A percentile compares a stretch with the other conserved stretches of the same genome.
Evolutionary conservation across 2,113 vertebrate species (phyloP).

Genomic region (Panurus biarmicus): DNA sequence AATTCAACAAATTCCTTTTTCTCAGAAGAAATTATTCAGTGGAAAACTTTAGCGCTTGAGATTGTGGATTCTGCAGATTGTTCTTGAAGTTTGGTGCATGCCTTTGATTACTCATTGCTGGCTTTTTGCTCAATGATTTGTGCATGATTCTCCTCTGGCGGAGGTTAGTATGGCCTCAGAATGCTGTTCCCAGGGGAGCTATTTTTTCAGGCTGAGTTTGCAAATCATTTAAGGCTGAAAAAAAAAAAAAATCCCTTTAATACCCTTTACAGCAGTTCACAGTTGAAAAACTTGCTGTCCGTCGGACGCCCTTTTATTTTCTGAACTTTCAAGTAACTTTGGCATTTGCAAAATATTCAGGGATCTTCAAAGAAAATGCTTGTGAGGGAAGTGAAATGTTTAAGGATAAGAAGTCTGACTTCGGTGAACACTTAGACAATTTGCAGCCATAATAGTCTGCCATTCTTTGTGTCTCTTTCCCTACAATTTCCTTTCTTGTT

Average conservation of each 20-base stretch:
- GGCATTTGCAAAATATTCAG: background rate
- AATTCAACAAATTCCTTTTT: conserved; percentile 54
- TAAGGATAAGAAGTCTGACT: conserved; percentile 2
- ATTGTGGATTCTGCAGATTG: conserved; percentile 45
- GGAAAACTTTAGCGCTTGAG: conserved; percentile 33
- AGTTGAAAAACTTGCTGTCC: conserved; percentile 26
- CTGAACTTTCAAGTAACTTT: conserved; percentile 17
- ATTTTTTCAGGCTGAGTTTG: conserved; percentile 38
- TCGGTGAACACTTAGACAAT: background rate
- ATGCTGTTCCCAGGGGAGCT: background rate
- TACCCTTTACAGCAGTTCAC: background rate
- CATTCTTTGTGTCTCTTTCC: background rate
- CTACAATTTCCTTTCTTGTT: background rate
- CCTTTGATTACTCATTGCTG: conserved; percentile 57
- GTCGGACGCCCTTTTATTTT: conserved; percentile 7
- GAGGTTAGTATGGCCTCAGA: background rate
- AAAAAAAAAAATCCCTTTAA: background rate
- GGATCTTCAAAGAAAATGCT: background rate
- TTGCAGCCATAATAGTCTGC: background rate
- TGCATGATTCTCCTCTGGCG: background rate
- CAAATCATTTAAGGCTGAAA: conserved; percentile 12
- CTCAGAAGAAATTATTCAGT: conserved; percentile 45
- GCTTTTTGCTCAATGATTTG: conserved; percentile 22
- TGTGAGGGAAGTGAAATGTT: background rate
- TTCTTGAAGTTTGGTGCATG: background rate